Base-by-base conservation (phyloP, 2,888 invertebrate species). In the Dendrolimus pini region DNA sequence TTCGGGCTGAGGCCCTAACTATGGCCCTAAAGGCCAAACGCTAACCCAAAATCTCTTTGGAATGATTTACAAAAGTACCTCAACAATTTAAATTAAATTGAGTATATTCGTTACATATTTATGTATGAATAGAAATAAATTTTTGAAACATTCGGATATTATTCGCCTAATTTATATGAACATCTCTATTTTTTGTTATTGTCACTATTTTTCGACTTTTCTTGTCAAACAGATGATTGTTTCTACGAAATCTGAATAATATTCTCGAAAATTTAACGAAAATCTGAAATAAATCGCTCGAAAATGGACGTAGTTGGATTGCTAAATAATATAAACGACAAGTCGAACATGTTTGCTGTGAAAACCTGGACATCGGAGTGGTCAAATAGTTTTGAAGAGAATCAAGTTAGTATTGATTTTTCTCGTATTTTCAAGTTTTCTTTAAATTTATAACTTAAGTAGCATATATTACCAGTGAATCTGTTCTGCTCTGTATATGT, bases 321-420 rank as follows among this genome's bases (percentile, higher is more conserved):
- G 58, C 74, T 91, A 60, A 88, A 78, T 65, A 89, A 87, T 74
- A 88, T 87, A 64, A 80, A 89, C 65, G 89, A 88, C 55, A 89
- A 84, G 73, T 75, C 86, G 55, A 85, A 91, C 62, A 85, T 89
- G 88, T 89, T 89, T 70, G 88, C 87, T 42, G 84, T 90, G 55
- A 85, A 84, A 74, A 89, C 89, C 56, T 91, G 90, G 90, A 89
- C 88, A 60, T 80, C 88, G 7, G 86, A 90, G 61, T 89, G 88
- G 88, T 83, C 90, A 10, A 80, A 81, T 66, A 87, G 83, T 75
- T 83, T 90, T 68, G 88, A 91, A 78, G 87, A 90, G 67, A 89
- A 90, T 67, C 91, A 91, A 80, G 91, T 86, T 67, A 77, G 83
- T 82, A 74, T 72, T 70, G 72, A 75, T 77, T 78, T 75, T 73